Base-by-base conservation (phyloP, 2,888 invertebrate genomes). In the Antheraea assamensis region DNA sequence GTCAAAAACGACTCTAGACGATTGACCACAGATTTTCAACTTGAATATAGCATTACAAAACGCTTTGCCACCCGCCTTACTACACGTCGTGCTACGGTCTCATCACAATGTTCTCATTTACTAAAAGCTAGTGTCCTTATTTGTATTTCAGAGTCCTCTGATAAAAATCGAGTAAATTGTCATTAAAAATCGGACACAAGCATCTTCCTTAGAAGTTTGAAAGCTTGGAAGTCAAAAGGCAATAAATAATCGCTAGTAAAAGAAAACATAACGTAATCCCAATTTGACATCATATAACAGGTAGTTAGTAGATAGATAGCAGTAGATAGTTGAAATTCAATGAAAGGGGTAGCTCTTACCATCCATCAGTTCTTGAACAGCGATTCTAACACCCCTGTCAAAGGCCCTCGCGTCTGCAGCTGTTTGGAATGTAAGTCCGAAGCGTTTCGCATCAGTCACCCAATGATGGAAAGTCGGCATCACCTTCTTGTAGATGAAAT, bases 401-500 rank as follows among this genome's bases (percentile, higher is more conserved):
- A 99, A 99, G 73, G 98, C 98, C 78, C 98, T 95, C 55, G 98
- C 99, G 94, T 99, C 98, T 15, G 98, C 98, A 58, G 98, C 98
- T 73, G 98, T 98, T 92, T 98, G 98, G 95, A 99, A 99, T 73
- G 99, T 99, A 81, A 99, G 96, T 72, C 99, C 99, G 95, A 98
- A 99, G 81, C 98, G 97, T 93, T 98, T 98, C 93, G 98, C 98
- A 75, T 98, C 99, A 30, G 98, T 98, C 88, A 97, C 97, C 99
- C 99, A 99, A 93, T 99, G 99, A 95, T 99, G 99, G 96, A 99
- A 99, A 70, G 99, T 99, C 52, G 99, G 99, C 98, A 99, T 99
- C 85, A 99, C 98, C 95, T 98, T 98, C 94, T 98, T 98, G 95
- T 99, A 99, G 90, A 98, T 98, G 92, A 99, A 98, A 93, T 99